Percentiles rank a stretch among this genome's conserved stretches.
Conservation (phyloP, 2,888 invertebrate species). For the Drosophila fungiperda region DNA sequence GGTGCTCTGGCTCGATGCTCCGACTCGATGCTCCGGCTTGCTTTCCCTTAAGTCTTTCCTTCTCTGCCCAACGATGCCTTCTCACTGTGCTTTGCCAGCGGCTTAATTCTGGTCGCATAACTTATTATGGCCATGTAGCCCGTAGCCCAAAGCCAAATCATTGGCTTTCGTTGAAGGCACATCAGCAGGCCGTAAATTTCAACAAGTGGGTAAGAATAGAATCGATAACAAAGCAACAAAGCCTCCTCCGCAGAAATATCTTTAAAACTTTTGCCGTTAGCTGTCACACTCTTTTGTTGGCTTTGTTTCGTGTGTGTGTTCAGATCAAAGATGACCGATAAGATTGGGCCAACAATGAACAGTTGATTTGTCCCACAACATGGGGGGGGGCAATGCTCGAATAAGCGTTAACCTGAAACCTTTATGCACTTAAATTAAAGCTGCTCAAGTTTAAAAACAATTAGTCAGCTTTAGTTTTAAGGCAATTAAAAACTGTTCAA, state of each 20-base stretch:
- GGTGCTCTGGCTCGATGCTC: not conserved
- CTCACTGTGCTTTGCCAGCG: slow-evolving; percentile 24
- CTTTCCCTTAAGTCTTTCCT: not conserved
- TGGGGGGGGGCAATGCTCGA: slow-evolving; percentile 7
- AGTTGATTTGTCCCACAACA: slow-evolving; percentile 2
- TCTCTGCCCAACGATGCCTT: not conserved
- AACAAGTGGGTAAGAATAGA: slow-evolving; percentile 53
- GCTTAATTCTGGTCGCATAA: slow-evolving; percentile 55
- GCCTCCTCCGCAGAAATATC: slow-evolving; percentile 12
- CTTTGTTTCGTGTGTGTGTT: slow-evolving; percentile 31
- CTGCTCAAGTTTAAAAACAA: not conserved
- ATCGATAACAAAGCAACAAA: not conserved
- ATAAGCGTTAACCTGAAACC: slow-evolving; percentile 1
- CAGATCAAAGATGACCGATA: slow-evolving; percentile 61
- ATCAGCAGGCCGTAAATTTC: slow-evolving; percentile 62
- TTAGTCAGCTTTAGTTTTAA: not conserved
- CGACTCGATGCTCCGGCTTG: not conserved
- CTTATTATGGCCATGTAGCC: slow-evolving; percentile 48
- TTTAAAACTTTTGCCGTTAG: slow-evolving; percentile 55
- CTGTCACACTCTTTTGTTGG: slow-evolving; percentile 63
- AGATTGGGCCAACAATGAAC: slow-evolving; percentile 42
- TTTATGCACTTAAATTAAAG: slow-evolving; percentile 11
- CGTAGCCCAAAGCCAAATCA: slow-evolving; percentile 43
- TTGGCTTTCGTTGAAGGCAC: slow-evolving; percentile 48
- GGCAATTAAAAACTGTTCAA: slow-evolving; percentile 10